Conservation (phyloP, 2,797 vertebrate species). For the Lacerta viridis region DNA sequence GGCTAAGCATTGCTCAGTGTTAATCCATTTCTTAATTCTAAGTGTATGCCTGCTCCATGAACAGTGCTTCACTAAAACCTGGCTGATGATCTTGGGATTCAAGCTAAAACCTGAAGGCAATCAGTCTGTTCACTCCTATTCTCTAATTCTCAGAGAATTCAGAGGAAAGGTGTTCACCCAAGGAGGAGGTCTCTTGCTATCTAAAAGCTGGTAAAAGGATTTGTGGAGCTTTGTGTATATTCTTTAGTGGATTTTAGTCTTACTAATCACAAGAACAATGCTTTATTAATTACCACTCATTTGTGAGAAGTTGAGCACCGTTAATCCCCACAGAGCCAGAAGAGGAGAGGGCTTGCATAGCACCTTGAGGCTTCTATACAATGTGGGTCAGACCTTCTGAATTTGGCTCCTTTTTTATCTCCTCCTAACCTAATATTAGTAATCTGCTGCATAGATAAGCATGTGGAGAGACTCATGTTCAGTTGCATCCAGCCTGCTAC, state of each 20-base stretch:
- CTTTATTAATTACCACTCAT: neutral
- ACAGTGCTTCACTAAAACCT: no score
- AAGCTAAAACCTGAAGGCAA: no score
- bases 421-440: neutral
- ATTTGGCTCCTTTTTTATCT: no score
- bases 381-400: neutral
- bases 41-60: neutral
- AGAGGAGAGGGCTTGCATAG: neutral
- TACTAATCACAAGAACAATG: neutral
- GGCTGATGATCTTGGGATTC: neutral
- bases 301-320: neutral
- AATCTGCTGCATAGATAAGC: neutral
- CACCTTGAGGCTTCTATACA: neutral
- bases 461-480: neutral
- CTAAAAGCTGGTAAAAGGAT: neutral
- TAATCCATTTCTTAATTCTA: neutral
- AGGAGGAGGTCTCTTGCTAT: neutral
- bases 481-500: neutral
- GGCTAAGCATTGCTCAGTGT: neutral
- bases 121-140: neutral
- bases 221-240: neutral
- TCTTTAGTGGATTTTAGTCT: neutral
- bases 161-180: neutral
- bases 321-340: neutral
- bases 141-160: neutral